These are phyloP conservation scores for Xestoiulus laeticollis DNA, from an alignment of 2,888 invertebrate species.

Conservation along the genomic window DNA sequence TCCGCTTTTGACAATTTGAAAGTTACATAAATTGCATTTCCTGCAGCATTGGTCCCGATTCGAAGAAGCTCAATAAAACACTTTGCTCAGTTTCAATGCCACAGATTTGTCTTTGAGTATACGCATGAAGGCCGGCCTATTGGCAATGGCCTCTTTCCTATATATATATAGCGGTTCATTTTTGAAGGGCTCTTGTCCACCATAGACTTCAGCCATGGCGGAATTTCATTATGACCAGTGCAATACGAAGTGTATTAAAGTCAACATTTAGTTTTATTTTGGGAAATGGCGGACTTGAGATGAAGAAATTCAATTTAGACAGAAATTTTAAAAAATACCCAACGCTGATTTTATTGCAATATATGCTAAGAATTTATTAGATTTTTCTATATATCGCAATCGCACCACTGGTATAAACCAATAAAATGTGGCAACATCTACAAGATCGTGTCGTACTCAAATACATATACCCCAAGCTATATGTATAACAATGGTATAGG, in stretches of 20 bases:
- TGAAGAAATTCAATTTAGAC: not conserved
- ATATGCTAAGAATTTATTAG: no score
- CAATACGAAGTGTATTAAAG: not conserved
- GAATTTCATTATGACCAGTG: not conserved
- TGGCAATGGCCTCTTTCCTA: not conserved
- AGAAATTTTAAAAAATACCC: no score
- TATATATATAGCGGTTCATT: not conserved
- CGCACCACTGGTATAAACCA: no score
- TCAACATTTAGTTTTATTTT: not conserved
- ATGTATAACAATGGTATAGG: no score
- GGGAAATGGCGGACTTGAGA: not conserved
- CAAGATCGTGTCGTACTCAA: no score
- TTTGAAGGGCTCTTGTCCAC: not conserved
- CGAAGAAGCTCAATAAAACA: not conserved
- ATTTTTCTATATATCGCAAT: no score
- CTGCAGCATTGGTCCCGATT: not conserved
- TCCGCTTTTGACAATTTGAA: constrained; percentile 1
- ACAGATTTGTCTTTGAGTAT: not conserved
- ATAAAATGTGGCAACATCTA: no score
- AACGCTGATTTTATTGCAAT: no score
- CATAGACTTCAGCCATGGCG: not conserved
- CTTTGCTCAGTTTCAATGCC: not conserved
- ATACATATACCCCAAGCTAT: no score
- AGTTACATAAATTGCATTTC: constrained; percentile 1
- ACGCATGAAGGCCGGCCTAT: not conserved